Base-by-base conservation (phyloP, 2,113 vertebrate genomes). In the Coreoperca whiteheadi region DNA sequence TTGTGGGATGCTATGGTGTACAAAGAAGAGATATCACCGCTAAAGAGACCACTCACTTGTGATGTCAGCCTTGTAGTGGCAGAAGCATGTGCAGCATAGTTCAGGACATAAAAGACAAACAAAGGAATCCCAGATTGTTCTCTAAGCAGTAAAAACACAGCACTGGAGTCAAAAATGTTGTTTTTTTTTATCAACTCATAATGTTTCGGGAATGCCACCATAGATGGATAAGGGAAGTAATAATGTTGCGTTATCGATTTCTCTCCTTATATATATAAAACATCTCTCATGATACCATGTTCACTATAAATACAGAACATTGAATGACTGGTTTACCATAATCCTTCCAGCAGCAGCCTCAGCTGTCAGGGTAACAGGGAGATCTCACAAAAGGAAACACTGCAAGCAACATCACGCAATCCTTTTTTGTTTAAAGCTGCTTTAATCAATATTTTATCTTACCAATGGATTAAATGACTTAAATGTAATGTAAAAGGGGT, bases 1-100 rank as follows among this genome's bases (percentile, higher is more conserved):
- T 82, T 71, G 67, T 18, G 41, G 70, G 63, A 79, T 59, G 57
- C 67, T 68, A 54, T 60, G 50, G 28, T 75, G 53, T 74, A 70
- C n/a, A 74, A 9, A 72, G 53, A 39, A 61, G 28, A 16, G 23
- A 34, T 4, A 34, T 74, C 70, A 43, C 5, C 0, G 7, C 14
- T 32, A 25, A 0, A n/a, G 23, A 60, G 41, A 46, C 48, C 41
- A 64, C 54, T 50, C 14, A 34, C 61, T 18, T 30, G 15, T 8
- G 32, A 68, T 61, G 23, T 61, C 37, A 28, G 65, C 28, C n/a
- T 81, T 16, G 73, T 67, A 77, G 25, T 79, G 66, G 70, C 15
- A 46, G 65, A 18, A 34, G n/a, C 70, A 48, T 70, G 37, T 21
- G n/a, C 39, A 0, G 28, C 48, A 34, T 1, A n/a, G 56, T 76